Evolutionary conservation across 2,888 invertebrate species (phyloP), one percentile per base, ranked within the genome.

Genomic region (Seira sanloemensis): DNA sequence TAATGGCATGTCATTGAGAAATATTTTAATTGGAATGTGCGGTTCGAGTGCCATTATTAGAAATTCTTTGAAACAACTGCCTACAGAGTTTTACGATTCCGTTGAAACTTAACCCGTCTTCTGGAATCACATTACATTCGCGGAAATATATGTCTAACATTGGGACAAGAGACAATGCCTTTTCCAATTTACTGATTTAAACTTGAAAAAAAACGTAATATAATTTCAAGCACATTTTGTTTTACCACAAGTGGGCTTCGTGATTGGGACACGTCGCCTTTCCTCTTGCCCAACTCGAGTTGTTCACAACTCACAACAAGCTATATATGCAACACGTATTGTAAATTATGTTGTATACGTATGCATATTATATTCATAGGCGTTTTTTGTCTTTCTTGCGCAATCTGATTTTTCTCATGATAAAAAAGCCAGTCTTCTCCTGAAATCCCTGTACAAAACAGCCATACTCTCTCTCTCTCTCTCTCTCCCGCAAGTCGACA

Each of bases 181-280:
- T 37, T 37, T 37, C 37, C 12, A 9, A 5, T 37, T 37, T 37
- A 12, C 37, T 37, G 37, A 37, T 37, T 37, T 37, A 37, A 37
- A 37, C 12, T 37, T 37, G 37, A 37, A 37, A 9, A 9, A 5
- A 37, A 9, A 37, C 12, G 37, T 12, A 37, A 37, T 37, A 12
- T 37, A 37, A 37, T 37, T 37, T 37, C 12, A 9, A 12, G 5
- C 12, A 37, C 7, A 37, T 37, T 37, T 37, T 37, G 12, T 37
- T 37, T 37, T 37, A n/a, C n/a, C n/a, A n/a, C n/a, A n/a, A n/a
- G n/a, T n/a, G n/a, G n/a, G 37, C 5, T 37, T 37, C n/a, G 18
- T n/a, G 58, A 58, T 58, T 58, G 58, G 7, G 58, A 58, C 58
- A 58, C 58, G 58, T 58, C 58, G 58, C 18, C 7, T 58, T 58